Conservation (phyloP, 2,888 invertebrate genomes). For the Prostheceraeus crozeri region DNA sequence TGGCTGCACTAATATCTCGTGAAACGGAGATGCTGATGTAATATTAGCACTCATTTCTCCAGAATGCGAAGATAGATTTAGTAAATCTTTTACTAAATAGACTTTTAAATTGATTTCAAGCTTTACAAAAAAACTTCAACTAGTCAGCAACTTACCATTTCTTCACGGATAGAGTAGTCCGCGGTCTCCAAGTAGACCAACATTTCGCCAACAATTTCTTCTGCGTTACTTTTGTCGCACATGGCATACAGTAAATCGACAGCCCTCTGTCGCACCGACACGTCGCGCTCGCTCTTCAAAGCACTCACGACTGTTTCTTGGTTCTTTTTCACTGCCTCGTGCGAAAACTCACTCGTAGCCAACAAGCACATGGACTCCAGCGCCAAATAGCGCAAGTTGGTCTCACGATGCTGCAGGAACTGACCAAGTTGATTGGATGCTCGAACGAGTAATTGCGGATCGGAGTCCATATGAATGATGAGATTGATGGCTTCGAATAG, state of each 20-base stretch:
- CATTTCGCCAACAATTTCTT: conserved; percentile 99
- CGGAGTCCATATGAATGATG: conserved; percentile 97
- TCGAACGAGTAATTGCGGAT: conserved; percentile 86
- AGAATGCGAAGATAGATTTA: too few relatives aligned
- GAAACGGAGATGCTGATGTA: too few relatives aligned
- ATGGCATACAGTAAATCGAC: conserved; percentile 97
- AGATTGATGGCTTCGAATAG: conserved; percentile 98
- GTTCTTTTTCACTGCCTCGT: conserved; percentile 98
- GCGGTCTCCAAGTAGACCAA: conserved; percentile 95
- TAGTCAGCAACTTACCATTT: too few relatives aligned
- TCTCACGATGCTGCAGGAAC: conserved; percentile 83
- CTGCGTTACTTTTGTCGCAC: conserved; percentile 98
- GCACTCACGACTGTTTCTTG: conserved; percentile 97
- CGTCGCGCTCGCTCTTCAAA: conserved; percentile 98
- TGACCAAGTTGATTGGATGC: conserved; percentile 98
- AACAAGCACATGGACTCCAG: conserved; percentile 98
- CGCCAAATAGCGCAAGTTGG: conserved; percentile 91
- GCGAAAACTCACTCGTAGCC: conserved; percentile 96
- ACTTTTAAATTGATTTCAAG: too few relatives aligned
- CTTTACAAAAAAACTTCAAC: too few relatives aligned
- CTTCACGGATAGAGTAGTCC: conserved; percentile 97
- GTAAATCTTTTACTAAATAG: too few relatives aligned
- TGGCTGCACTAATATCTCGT: too few relatives aligned
- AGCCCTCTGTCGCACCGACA: conserved; percentile 91
- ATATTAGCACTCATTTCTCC: too few relatives aligned